Conservation (phyloP, 2,888 invertebrate species). For the Cryptophagus acutangulus region DNA sequence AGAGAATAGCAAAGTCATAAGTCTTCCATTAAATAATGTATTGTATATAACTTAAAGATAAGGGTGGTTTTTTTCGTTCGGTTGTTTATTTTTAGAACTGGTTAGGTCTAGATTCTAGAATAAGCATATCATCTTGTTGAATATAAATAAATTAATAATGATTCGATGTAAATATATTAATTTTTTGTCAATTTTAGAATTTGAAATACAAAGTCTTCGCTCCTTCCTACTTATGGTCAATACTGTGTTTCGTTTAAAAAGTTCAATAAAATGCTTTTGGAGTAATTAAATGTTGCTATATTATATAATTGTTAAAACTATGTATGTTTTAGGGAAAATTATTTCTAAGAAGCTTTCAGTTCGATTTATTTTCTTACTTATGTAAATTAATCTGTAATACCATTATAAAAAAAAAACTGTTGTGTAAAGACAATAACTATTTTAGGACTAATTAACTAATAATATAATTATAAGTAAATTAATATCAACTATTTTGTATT, state of each 20-base stretch:
- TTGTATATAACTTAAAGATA: constrained; percentile 19
- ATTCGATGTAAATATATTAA: no score
- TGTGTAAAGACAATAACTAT: constrained; percentile 51
- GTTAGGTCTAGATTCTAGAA: constrained; percentile 36
- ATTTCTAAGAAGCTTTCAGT: no score
- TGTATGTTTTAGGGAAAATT: no score
- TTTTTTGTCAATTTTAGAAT: no score
- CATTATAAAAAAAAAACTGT: constrained; percentile 37
- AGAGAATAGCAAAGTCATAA: constrained; percentile 35
- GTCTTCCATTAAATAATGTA: constrained; percentile 39
- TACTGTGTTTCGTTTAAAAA: constrained; percentile 38
- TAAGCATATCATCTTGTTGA: constrained; percentile 43
- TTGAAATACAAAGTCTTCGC: no score
- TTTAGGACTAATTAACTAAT: constrained; percentile 32
- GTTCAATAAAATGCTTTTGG: no score
- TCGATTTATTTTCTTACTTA: no score
- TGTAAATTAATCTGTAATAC: no score
- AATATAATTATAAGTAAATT: constrained; percentile 1
- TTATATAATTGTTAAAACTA: no score
- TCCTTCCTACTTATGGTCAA: constrained; percentile 50
- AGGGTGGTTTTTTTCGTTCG: neutral
- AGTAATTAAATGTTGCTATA: no score
- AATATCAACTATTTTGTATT: constrained; percentile 3
- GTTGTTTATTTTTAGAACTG: constrained; percentile 16
- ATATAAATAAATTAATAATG: no score